phyloP scores from a whole-genome alignment of 2,113 vertebrate genomes.

The Motacilla alba region DNA sequence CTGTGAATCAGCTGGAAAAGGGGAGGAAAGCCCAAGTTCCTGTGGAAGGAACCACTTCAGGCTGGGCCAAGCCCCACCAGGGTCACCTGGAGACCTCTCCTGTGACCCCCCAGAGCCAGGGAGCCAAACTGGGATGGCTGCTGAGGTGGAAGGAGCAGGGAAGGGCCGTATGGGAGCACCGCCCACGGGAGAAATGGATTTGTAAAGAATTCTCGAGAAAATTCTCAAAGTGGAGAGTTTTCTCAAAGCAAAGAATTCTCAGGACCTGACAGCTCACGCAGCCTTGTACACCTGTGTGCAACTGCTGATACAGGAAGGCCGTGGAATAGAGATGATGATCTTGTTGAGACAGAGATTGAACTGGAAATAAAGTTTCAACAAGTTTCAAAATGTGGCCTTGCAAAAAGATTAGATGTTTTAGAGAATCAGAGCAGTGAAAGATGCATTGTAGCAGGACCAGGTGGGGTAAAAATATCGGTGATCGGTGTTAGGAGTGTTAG shows the following conservation, averaged over 20 bases:
- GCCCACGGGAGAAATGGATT: background rate
- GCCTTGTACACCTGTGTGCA: background rate
- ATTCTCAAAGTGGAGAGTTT: no score
- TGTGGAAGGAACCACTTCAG: fast-evolving
- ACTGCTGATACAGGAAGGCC: background rate
- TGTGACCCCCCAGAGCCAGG: background rate
- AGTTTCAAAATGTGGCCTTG: background rate
- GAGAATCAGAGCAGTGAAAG: background rate
- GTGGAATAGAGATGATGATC: background rate
- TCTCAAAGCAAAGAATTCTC: background rate
- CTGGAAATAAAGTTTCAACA: background rate
- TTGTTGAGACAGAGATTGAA: background rate
- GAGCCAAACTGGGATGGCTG: background rate
- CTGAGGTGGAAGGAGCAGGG: background rate
- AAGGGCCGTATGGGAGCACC: fast-evolving
- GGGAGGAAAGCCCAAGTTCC: background rate
- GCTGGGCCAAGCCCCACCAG: background rate
- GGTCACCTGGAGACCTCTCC: background rate
- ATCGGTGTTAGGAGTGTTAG: background rate
- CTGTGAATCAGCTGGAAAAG: background rate
- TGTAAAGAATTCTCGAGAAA: background rate
- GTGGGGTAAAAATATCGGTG: background rate
- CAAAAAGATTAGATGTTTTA: background rate
- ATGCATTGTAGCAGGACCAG: background rate
- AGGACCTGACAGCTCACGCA: background rate